Conservation (phyloP, 2,888 invertebrate genomes). For the Lacanobia wlatinum region DNA sequence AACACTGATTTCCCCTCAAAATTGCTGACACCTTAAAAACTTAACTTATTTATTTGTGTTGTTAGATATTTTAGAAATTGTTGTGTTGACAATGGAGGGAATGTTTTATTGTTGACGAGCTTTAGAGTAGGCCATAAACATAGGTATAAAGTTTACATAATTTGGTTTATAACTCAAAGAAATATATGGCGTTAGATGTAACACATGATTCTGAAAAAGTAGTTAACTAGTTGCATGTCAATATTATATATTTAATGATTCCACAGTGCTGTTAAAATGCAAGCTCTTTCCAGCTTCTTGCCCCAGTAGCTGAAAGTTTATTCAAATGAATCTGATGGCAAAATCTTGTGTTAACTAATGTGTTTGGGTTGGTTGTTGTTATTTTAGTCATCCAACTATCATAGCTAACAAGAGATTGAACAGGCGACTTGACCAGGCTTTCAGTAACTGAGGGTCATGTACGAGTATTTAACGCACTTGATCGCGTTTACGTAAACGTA, state of each 20-base stretch:
- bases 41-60: slow-evolving; percentile 70
- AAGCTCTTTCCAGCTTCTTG: slow-evolving; percentile 24
- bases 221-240: slow-evolving; percentile 57
- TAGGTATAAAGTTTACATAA: slow-evolving; percentile 68
- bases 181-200: slow-evolving; percentile 38
- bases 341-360: background rate
- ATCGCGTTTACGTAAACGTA: background rate
- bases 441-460: background rate
- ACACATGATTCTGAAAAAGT: slow-evolving; percentile 42
- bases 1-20: slow-evolving; percentile 53
- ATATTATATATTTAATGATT: slow-evolving; percentile 52
- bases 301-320: background rate
- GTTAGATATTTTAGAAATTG: slow-evolving; percentile 77
- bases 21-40: slow-evolving; percentile 56
- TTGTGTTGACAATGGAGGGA: slow-evolving; percentile 70
- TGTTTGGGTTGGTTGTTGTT: background rate
- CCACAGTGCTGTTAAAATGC: slow-evolving; percentile 48
- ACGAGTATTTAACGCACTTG: background rate
- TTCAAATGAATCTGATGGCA: background rate
- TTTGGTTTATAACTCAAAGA: slow-evolving; percentile 50
- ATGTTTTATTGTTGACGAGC: slow-evolving; percentile 76
- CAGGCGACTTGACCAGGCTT: slow-evolving; percentile 1
- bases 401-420: background rate
- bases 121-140: slow-evolving; percentile 73
- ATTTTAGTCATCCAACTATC: slow-evolving; percentile 3